Evolutionary conservation across 2,888 invertebrate genomes (phyloP).

Genomic region (Eristalis arbustorum): DNA sequence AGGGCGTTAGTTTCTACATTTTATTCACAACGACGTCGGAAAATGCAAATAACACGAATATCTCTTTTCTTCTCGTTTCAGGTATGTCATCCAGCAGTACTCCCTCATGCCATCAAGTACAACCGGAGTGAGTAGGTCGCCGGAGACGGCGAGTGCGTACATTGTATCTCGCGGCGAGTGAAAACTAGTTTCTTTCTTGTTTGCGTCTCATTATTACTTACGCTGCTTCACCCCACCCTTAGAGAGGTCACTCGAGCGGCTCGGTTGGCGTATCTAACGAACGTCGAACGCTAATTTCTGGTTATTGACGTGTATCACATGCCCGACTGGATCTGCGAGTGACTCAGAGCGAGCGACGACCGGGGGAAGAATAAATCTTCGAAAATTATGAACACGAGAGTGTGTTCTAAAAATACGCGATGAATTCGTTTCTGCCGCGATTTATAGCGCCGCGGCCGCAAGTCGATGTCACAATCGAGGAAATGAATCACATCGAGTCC

Average conservation of each 20-base stretch:
- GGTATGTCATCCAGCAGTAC: conserved; percentile 32
- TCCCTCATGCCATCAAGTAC: conserved; percentile 13
- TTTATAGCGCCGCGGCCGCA: neutral
- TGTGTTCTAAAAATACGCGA: neutral
- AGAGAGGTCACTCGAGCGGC: neutral
- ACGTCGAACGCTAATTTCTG: conserved; percentile 2
- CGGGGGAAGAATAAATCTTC: neutral
- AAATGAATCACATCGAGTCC: neutral
- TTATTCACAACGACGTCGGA: neutral
- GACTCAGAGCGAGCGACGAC: neutral
- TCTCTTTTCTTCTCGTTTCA: conserved; percentile 29
- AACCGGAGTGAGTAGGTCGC: conserved; percentile 11
- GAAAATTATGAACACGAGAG: neutral
- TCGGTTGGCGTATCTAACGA: conserved; percentile 7
- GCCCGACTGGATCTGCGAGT: neutral
- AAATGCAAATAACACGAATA: conserved; percentile 2
- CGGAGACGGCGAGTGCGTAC: neutral
- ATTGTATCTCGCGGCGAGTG: neutral
- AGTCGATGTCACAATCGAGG: neutral
- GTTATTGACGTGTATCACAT: conserved; percentile 12
- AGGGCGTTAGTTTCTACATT: neutral
- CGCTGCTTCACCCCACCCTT: neutral
- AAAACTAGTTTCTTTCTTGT: conserved; percentile 5
- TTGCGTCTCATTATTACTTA: too few relatives aligned
- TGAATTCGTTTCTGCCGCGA: neutral